Evolutionary conservation across 2,113 vertebrate genomes (phyloP).

Genomic region (Nesoenas mayeri): DNA sequence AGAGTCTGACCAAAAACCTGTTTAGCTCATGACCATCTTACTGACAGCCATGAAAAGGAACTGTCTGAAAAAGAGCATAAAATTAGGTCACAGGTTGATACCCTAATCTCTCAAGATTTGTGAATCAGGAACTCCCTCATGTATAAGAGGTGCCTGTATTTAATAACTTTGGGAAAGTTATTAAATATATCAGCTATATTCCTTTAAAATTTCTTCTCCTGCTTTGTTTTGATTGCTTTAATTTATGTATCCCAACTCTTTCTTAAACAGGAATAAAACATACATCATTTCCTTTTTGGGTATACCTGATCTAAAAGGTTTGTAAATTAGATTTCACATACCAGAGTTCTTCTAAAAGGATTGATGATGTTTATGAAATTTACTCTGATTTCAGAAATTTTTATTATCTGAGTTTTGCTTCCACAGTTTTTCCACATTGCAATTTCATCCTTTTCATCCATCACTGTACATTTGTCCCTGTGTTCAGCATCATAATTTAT

Average conservation of each 20-base stretch:
- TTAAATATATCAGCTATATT: neutral
- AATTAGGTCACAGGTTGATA: neutral
- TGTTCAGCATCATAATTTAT: neutral
- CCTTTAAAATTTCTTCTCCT: neutral
- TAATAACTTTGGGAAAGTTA: neutral
- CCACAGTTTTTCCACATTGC: neutral
- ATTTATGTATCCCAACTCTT: neutral
- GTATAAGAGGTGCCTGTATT: fast-evolving
- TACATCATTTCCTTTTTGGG: neutral
- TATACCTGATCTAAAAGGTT: neutral
- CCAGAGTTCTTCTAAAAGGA: neutral
- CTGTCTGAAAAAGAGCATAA: neutral
- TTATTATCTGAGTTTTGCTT: neutral
- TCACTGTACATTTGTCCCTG: neutral
- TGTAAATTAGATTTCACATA: neutral
- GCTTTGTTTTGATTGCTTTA: neutral
- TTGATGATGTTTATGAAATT: neutral
- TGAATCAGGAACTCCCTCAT: neutral
- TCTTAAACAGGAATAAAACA: neutral
- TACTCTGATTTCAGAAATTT: neutral
- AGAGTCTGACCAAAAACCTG: neutral
- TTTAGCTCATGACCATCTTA: neutral
- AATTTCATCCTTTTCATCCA: neutral
- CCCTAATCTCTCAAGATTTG: neutral
- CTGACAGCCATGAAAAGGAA: neutral